phyloP scores from a whole-genome alignment of 2,797 vertebrate species.

The Natrix natrix region DNA sequence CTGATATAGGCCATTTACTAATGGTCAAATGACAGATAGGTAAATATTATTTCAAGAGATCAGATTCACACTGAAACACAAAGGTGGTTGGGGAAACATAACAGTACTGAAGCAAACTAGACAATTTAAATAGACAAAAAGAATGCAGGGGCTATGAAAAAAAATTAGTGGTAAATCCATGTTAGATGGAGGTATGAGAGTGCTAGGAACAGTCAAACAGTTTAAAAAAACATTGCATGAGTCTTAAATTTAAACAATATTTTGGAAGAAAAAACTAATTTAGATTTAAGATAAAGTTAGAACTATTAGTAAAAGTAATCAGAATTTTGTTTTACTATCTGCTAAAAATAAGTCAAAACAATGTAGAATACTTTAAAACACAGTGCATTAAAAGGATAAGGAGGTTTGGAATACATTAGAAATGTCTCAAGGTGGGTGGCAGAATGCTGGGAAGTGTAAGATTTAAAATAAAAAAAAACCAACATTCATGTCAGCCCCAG shows the following conservation, averaged over 20 bases:
- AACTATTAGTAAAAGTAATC: neutral
- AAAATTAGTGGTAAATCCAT: neutral
- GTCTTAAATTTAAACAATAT: neutral
- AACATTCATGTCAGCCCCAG: neutral
- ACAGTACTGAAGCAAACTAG: neutral
- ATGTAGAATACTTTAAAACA: neutral
- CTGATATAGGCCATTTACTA: neutral
- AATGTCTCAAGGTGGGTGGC: neutral
- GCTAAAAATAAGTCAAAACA: neutral
- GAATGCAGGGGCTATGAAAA: neutral
- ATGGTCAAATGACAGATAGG: neutral
- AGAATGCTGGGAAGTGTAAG: neutral
- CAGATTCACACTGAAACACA: neutral
- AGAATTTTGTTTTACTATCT: neutral
- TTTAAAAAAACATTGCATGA: neutral
- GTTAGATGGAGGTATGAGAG: neutral
- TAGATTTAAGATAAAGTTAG: neutral
- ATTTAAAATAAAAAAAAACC: neutral
- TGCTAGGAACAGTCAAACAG: neutral
- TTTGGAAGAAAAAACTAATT: slow-evolving; percentile 1
- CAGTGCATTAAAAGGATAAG: neutral
- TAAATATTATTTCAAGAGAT: neutral
- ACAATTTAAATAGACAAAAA: neutral
- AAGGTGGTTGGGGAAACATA: neutral
- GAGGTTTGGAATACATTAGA: neutral